Percentiles rank a stretch among this genome's conserved stretches.
Evolutionary conservation across 1,140 invertebrate species (phyloP).

Genomic region (Mizuhopecten yessoensis): DNA sequence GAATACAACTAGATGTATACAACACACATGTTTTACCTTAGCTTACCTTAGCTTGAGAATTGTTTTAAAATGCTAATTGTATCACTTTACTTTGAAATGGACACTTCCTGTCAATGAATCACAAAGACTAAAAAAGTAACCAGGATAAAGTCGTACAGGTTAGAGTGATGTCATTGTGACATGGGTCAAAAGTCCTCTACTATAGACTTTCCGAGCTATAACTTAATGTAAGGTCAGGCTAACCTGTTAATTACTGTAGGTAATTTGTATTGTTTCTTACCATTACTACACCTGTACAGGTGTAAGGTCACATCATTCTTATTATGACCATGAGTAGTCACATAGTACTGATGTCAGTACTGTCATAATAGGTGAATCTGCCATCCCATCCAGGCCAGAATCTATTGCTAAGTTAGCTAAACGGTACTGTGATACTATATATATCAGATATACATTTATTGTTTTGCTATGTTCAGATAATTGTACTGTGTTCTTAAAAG

Average conservation of each 20-base stretch:
- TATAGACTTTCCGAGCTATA: background rate
- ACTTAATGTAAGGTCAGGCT: background rate
- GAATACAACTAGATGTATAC: too few relatives aligned
- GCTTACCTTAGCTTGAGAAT: background rate
- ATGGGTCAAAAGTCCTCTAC: background rate
- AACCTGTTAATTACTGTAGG: background rate
- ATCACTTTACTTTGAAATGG: background rate
- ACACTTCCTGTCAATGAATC: background rate
- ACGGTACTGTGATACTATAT: too few relatives aligned
- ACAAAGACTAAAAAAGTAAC: background rate
- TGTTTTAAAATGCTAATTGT: background rate
- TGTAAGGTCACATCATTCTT: background rate
- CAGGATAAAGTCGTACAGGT: background rate
- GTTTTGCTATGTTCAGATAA: too few relatives aligned
- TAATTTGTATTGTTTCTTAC: background rate
- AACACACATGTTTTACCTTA: too few relatives aligned
- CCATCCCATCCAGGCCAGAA: background rate
- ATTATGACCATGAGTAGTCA: background rate
- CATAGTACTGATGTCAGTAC: background rate
- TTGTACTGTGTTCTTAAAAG: too few relatives aligned
- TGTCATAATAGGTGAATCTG: background rate
- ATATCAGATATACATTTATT: too few relatives aligned
- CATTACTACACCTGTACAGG: constrained; percentile 2
- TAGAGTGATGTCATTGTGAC: background rate
- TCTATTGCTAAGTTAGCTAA: background rate